phyloP scores from a whole-genome alignment of 2,888 invertebrate species.

The Drosophila recens region DNA sequence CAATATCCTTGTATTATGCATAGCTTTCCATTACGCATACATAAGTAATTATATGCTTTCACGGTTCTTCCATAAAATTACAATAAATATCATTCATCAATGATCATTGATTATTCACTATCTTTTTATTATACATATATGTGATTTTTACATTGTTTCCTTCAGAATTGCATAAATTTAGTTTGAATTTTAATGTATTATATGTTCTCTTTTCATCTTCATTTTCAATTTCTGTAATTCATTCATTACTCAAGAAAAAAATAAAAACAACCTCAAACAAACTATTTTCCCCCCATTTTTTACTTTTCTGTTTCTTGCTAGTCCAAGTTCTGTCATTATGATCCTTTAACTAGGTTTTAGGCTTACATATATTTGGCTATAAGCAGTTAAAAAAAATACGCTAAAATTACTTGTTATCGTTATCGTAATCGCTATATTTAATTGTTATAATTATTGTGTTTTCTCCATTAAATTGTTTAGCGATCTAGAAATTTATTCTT shows the following conservation, averaged over 20 bases:
- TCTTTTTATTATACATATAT: conserved; percentile 25
- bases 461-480: conserved; percentile 48
- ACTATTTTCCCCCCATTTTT: conserved; percentile 24
- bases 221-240: background rate
- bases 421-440: conserved; percentile 44
- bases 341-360: conserved; percentile 56
- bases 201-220: conserved; percentile 14
- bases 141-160: conserved; percentile 40
- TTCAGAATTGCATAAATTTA: conserved; percentile 45
- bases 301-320: conserved; percentile 40
- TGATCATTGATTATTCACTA: conserved; percentile 27
- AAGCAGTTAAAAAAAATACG: conserved; percentile 72
- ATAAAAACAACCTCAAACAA: conserved; percentile 33
- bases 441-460: conserved; percentile 60
- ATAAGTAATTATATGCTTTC: conserved; percentile 43
- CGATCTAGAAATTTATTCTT: conserved; percentile 41
- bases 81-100: conserved; percentile 28
- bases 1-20: conserved; percentile 73
- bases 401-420: conserved; percentile 65
- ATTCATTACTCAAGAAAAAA: conserved; percentile 5
- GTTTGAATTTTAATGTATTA: conserved; percentile 36
- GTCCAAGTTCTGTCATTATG: conserved; percentile 37
- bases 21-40: conserved; percentile 47
- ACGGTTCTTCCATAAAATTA: conserved; percentile 35
- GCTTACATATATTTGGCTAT: conserved; percentile 70